Evolutionary conservation across 2,113 vertebrate genomes (phyloP), one percentile per base, ranked within the genome.

Genomic region (Eclectus roratus): DNA sequence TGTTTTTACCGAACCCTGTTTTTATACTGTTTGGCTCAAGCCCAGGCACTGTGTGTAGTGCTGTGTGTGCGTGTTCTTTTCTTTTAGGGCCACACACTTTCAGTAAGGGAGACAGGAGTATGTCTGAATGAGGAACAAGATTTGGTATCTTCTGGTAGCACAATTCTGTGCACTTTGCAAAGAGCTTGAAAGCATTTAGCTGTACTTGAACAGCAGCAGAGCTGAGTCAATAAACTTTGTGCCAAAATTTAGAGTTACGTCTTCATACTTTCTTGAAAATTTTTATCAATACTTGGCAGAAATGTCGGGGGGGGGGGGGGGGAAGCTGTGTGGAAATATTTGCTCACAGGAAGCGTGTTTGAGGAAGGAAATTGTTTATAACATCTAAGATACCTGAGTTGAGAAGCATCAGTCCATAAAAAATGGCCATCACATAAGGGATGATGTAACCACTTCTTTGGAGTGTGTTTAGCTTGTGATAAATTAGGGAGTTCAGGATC

Each of bases 391-490:
- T 69, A 83, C 63, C 70, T 68, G 71, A 76, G 44, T 85, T 88
- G 79, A 94, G 90, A 97, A 79, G 64, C 44, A 76, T 92, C 94
- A 93, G 80, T 92, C 80, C 19, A 5, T 77, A 35, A 74, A 88
- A 91, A 91, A 55, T 64, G 68, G 31, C 80, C 66, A 7, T 90
- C 44, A 29, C 78, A 44, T 80, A 58, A 85, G 84, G 39, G 29
- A 43, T 63, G 58, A 58, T 24, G 56, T 58, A 58, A 35, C 33
- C 13, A 35, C 56, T 53, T 37, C 18, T 35, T 84, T 80, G 29
- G 63, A 31, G 15, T 6, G 1, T 73, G 10, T 79, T 82, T 53
- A 70, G 80, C 4, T 44, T 63, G 55, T 63, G 19, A 37, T 60
- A 63, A 89, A 49, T 88, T 18, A 76, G 10, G 16, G 23, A 17